Percentiles rank a stretch among this genome's conserved stretches.
These are phyloP conservation scores for Drosophila virilis DNA, from an alignment of 1,140 invertebrate species.

Conservation along the genomic window DNA sequence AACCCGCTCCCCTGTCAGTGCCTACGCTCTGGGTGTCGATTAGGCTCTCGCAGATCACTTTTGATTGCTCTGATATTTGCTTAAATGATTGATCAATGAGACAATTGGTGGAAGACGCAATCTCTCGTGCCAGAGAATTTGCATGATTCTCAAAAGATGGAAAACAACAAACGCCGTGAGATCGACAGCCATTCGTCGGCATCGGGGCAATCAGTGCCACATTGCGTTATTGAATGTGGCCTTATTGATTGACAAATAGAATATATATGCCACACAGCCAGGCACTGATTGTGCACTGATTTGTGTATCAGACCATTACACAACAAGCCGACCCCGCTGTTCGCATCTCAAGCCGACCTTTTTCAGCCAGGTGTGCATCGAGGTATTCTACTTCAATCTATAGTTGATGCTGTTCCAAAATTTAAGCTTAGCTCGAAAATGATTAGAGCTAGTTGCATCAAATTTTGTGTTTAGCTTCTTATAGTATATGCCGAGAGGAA, in stretches of 20 bases:
- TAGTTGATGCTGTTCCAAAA: too few relatives aligned
- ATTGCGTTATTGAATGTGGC: conserved; percentile 34
- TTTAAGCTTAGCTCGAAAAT: neutral
- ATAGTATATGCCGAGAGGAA: too few relatives aligned
- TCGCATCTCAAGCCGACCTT: neutral
- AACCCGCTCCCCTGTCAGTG: neutral
- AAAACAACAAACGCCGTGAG: conserved; percentile 4
- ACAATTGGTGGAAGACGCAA: conserved; percentile 62
- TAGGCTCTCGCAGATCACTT: conserved; percentile 76
- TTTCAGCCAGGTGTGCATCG: neutral
- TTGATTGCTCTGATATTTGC: conserved; percentile 69
- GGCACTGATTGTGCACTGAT: conserved; percentile 24
- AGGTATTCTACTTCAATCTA: too few relatives aligned
- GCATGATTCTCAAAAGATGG: conserved; percentile 66
- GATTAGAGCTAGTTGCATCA: too few relatives aligned
- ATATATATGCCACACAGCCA: conserved; percentile 24
- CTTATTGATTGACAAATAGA: conserved; percentile 75
- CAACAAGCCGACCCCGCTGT: conserved; percentile 26
- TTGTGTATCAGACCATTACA: conserved; percentile 46
- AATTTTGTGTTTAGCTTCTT: too few relatives aligned
- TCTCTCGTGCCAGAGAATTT: conserved; percentile 53
- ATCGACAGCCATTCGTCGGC: conserved; percentile 35
- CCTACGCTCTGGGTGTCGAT: conserved; percentile 67
- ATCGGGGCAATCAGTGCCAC: conserved; percentile 45
- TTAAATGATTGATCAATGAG: conserved; percentile 84